Evolutionary conservation across 2,888 invertebrate species (phyloP).

Genomic region (Barypeithes pellucidus): DNA sequence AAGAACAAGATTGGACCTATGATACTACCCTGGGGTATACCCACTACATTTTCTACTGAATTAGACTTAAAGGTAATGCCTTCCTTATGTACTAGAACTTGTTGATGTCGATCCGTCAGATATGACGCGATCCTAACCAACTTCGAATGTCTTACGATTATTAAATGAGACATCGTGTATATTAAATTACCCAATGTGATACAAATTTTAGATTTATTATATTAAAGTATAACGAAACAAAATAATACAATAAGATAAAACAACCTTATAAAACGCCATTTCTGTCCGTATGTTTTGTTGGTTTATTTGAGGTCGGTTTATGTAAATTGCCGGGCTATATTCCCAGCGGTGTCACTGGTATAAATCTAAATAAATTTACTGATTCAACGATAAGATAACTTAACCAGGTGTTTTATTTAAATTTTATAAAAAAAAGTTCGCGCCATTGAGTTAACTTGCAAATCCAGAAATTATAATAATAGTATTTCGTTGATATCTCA

Average conservation of each 20-base stretch:
- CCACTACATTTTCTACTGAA: too few species aligned
- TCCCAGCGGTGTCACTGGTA: conserved; percentile 29
- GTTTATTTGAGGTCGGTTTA: conserved; percentile 29
- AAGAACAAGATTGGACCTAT: too few species aligned
- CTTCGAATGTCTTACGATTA: too few species aligned
- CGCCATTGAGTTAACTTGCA: conserved; percentile 4
- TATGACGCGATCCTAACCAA: too few species aligned
- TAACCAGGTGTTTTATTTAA: conserved; percentile 35
- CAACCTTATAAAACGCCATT: not conserved
- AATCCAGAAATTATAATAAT: not conserved
- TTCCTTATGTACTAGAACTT: too few species aligned
- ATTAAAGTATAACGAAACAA: not conserved
- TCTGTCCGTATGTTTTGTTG: not conserved
- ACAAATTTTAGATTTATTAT: too few species aligned
- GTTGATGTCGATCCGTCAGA: too few species aligned
- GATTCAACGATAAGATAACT: conserved; percentile 31
- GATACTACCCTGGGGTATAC: too few species aligned
- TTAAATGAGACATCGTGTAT: too few species aligned
- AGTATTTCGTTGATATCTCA: not conserved
- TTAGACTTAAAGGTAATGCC: too few species aligned
- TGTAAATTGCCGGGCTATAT: conserved; percentile 30
- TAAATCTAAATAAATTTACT: conserved; percentile 38
- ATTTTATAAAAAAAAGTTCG: conserved; percentile 22
- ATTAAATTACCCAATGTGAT: too few species aligned
- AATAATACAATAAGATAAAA: not conserved